phyloP scores from a whole-genome alignment of 2,797 vertebrate genomes.

The Otus scops region DNA sequence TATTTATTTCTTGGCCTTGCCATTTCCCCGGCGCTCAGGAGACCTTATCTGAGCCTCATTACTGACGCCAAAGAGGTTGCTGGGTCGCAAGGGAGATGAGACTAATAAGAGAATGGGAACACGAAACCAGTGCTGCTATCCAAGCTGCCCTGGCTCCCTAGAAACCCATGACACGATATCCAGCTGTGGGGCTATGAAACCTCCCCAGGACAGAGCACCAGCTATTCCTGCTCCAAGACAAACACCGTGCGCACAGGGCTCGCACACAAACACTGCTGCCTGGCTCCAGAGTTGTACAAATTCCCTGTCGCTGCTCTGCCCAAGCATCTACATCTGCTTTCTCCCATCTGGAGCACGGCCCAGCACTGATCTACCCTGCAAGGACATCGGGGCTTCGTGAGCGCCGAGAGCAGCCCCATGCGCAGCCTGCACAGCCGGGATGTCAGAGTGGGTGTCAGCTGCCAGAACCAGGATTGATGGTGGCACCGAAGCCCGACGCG shows the following conservation, averaged over 20 bases:
- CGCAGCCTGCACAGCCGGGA: rapidly evolving
- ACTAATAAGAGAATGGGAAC: not conserved
- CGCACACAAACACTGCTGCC: not conserved
- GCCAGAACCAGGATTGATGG: not conserved
- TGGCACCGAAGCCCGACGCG: rapidly evolving
- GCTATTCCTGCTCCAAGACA: not conserved
- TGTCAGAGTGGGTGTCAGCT: too few species aligned
- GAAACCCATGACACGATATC: not conserved
- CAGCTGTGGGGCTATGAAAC: not conserved
- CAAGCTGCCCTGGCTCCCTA: not conserved
- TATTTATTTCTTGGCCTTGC: not conserved
- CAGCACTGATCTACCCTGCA: not conserved
- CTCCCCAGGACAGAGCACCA: not conserved
- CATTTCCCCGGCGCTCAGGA: not conserved
- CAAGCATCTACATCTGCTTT: not conserved
- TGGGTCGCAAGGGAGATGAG: not conserved
- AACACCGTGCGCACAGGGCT: not conserved
- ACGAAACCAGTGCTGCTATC: not conserved
- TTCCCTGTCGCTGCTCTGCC: not conserved
- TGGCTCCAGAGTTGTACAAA: not conserved
- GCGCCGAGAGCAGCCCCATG: rapidly evolving
- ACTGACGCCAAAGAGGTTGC: not conserved
- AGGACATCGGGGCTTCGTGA: not conserved
- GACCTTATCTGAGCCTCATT: not conserved
- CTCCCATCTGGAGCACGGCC: not conserved